Evolutionary conservation across 2,113 vertebrate species (phyloP), one percentile per base, ranked within the genome.

Genomic region (Chloebia gouldiae): DNA sequence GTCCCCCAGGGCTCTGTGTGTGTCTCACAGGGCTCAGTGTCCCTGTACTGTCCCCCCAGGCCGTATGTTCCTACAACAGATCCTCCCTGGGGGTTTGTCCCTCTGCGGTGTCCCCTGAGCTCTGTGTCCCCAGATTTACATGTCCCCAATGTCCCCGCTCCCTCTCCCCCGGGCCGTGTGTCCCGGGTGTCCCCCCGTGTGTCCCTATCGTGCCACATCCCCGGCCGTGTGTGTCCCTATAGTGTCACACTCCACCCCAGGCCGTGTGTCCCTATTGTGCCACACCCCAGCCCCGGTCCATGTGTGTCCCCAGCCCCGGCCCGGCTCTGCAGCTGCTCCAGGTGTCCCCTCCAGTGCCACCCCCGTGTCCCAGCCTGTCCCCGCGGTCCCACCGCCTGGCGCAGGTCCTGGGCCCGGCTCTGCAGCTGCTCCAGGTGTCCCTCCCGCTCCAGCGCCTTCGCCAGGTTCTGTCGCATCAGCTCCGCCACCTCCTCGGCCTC

Each of bases 381-480:
- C 61, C 37, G 31, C 7, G n/a, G 18, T 65, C 77, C 6, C 60
- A 89, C 86, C 78, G 78, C 69, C 11, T 75, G 53, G 13, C 30
- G 59, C 59, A 83, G 59, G 25, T 66, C 59, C 59, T 78, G 85
- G 40, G 79, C 79, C 0, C 85, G 71, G 84, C 64, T 89, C 78
- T 89, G 78, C 78, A 92, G 79, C 59, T 78, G 39, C 18, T 63
- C 44, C 44, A 88, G 65, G 51, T 13, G 59, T 7, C 79, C 85
- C 8, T 92, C 91, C 31, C 91, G 39, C 79, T 92, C 85, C 91
- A 92, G 85, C 2, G 79, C 91, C 71, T 53, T 47, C 5, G 16
- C 65, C 19, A 92, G 13, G 31, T 92, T 92, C 84, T 83, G 78
- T 31, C 73, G 45, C 90, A 92, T 83, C 71, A 92, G 35, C 65